Percentiles rank a stretch among this genome's conserved stretches.
phyloP scores from a whole-genome alignment of 2,888 invertebrate species.

The Antheraea yamamai region DNA sequence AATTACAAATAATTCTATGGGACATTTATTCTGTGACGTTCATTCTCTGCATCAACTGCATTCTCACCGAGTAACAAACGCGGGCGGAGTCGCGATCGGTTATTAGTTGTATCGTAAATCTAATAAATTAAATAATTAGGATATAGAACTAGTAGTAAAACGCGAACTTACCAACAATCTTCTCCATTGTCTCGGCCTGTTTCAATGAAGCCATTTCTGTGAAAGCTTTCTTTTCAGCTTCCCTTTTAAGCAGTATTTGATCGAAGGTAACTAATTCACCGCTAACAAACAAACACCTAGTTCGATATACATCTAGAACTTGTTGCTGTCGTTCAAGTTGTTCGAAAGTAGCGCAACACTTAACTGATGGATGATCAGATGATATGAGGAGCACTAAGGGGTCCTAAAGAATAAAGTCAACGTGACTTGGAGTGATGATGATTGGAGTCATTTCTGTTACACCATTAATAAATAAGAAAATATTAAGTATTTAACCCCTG shows the following conservation, averaged over 20 bases:
- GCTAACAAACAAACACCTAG: slow-evolving; percentile 75
- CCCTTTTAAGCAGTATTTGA: slow-evolving; percentile 71
- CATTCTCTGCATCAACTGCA: too few relatives aligned
- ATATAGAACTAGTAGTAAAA: background rate
- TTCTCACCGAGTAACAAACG: too few relatives aligned
- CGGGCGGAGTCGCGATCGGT: too few relatives aligned
- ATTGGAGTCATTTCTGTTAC: background rate
- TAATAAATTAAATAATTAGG: background rate
- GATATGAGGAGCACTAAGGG: slow-evolving; percentile 78
- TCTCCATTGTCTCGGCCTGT: slow-evolving; percentile 77
- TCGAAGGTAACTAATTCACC: slow-evolving; percentile 77
- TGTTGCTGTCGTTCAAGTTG: slow-evolving; percentile 75
- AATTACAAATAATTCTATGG: too few relatives aligned
- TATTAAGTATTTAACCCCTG: too few relatives aligned
- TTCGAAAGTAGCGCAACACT: slow-evolving; percentile 77
- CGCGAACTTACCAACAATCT: slow-evolving; percentile 61
- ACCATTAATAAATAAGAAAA: background rate
- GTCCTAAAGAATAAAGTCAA: slow-evolving; percentile 57
- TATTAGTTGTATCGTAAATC: too few relatives aligned
- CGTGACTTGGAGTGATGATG: background rate
- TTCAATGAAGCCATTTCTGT: slow-evolving; percentile 77
- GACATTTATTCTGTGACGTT: too few relatives aligned
- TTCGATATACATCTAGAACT: slow-evolving; percentile 75
- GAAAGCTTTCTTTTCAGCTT: slow-evolving; percentile 73
- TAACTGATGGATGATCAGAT: slow-evolving; percentile 77